Evolutionary conservation across 1,140 invertebrate genomes (phyloP).

Genomic region (Chlorops oryzae): DNA sequence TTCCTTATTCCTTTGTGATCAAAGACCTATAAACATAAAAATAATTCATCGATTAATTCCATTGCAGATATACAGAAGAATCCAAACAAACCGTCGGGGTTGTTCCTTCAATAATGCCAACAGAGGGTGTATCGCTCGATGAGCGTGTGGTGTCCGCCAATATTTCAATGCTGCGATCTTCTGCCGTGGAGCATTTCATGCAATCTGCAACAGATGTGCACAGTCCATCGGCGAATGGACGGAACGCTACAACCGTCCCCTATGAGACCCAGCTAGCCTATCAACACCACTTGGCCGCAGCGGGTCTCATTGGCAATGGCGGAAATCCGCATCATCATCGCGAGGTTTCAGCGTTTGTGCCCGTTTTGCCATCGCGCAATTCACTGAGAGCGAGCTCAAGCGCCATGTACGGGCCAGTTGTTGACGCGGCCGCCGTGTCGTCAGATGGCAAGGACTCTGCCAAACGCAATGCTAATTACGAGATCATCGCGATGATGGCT

Average conservation of each 20-base stretch:
- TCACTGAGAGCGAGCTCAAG: conserved; percentile 55
- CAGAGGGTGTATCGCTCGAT: conserved; percentile 34
- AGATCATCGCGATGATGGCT: conserved; percentile 80
- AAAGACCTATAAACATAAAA: too few species aligned
- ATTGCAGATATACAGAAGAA: too few species aligned
- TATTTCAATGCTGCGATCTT: conserved; percentile 40
- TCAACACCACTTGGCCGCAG: conserved; percentile 58
- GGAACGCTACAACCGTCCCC: conserved; percentile 42
- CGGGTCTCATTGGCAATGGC: conserved; percentile 44
- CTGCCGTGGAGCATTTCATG: conserved; percentile 56
- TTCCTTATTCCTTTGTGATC: too few species aligned
- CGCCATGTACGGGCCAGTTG: conserved; percentile 56
- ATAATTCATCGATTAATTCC: too few species aligned
- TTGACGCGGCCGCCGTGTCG: conserved; percentile 50
- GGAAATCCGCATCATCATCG: conserved; percentile 51
- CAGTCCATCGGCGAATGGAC: conserved; percentile 21
- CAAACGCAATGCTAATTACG: conserved; percentile 59
- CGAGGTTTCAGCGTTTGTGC: conserved; percentile 75
- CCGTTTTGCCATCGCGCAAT: conserved; percentile 71
- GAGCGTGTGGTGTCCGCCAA: conserved; percentile 23
- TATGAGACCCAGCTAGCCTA: conserved; percentile 65
- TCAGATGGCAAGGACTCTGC: conserved; percentile 41
- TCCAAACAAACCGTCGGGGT: too few species aligned
- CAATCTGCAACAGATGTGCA: conserved; percentile 41
- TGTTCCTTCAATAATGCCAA: too few species aligned